A percentile compares a stretch with the other conserved stretches of the same genome.
Evolutionary conservation across 2,797 vertebrate species (phyloP).

Genomic region (Melanotaenia nigrans): DNA sequence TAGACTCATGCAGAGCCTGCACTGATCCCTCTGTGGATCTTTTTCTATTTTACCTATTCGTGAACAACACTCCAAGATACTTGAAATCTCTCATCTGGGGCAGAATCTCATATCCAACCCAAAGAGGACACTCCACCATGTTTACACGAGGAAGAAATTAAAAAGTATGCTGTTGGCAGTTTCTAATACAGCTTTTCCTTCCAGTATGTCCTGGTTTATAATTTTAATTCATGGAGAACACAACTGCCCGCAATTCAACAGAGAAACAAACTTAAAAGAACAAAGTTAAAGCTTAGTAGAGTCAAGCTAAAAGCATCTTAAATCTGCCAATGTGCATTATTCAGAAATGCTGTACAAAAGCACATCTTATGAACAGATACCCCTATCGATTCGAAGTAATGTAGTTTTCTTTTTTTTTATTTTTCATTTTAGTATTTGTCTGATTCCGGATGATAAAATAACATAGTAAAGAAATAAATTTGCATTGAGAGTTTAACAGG

Average conservation of each 20-base stretch:
- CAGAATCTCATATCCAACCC: too few relatives aligned
- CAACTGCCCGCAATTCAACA: conserved; percentile 28
- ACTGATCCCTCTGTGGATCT: too few relatives aligned
- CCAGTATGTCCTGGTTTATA: conserved; percentile 9
- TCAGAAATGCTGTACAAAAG: conserved; percentile 50
- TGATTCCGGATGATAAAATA: conserved; percentile 12
- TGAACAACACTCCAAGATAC: too few relatives aligned
- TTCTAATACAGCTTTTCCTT: conserved; percentile 3
- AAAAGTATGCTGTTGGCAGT: conserved; percentile 1
- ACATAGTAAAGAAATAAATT: conserved; percentile 2
- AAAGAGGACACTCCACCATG: too few relatives aligned
- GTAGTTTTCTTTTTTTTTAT: not conserved
- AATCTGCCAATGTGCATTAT: conserved; percentile 48
- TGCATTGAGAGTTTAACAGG: not conserved
- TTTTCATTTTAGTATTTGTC: conserved; percentile 44
- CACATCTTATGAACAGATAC: conserved; percentile 49
- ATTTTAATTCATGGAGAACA: not conserved
- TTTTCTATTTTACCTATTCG: too few relatives aligned
- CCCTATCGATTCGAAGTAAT: conserved; percentile 22
- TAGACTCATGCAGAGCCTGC: too few relatives aligned
- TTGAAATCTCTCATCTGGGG: too few relatives aligned
- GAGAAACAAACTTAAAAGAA: conserved; percentile 34
- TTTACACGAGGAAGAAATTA: not conserved
- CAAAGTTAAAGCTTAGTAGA: conserved; percentile 43
- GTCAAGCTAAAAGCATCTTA: conserved; percentile 28